Evolutionary conservation across 1,140 invertebrate genomes (phyloP).

Genomic region (Tetramorium alpestre): DNA sequence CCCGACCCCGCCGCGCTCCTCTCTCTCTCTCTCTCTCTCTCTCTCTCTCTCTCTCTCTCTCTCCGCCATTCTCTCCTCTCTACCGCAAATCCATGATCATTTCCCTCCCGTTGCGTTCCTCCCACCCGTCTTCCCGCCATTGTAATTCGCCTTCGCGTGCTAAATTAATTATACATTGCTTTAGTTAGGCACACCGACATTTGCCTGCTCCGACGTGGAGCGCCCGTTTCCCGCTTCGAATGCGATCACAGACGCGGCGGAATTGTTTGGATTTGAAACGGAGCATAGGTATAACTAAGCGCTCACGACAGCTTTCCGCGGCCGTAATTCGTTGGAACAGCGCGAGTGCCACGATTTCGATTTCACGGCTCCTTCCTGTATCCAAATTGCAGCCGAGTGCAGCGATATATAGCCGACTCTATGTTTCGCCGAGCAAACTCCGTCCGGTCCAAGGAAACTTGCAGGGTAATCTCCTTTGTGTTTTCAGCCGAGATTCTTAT

Average conservation of each 20-base stretch:
- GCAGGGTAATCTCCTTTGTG: constrained; percentile 1
- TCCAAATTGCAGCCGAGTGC: constrained; percentile 5
- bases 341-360: constrained; percentile 46
- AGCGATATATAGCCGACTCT: neutral
- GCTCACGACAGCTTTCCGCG: constrained; percentile 49
- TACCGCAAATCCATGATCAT: neutral
- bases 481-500: constrained; percentile 32
- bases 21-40: neutral
- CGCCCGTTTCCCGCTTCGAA: constrained; percentile 24
- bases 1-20: neutral
- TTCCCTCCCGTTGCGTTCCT: neutral
- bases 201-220: constrained; percentile 36
- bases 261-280: constrained; percentile 64
- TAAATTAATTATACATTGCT: constrained; percentile 72
- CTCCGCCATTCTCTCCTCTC: neutral
- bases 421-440: neutral
- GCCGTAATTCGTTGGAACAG: constrained; percentile 43
- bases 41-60: neutral
- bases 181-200: constrained; percentile 58
- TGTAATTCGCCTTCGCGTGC: constrained; percentile 63
- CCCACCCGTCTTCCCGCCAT: constrained; percentile 39
- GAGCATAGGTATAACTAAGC: constrained; percentile 55
- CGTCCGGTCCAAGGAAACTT: constrained; percentile 28
- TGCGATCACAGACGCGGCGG: constrained; percentile 42
- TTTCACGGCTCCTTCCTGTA: constrained; percentile 49